Evolutionary conservation across 1,140 invertebrate species (phyloP), one percentile per base, ranked within the genome.

Genomic region (Galleria mellonella): DNA sequence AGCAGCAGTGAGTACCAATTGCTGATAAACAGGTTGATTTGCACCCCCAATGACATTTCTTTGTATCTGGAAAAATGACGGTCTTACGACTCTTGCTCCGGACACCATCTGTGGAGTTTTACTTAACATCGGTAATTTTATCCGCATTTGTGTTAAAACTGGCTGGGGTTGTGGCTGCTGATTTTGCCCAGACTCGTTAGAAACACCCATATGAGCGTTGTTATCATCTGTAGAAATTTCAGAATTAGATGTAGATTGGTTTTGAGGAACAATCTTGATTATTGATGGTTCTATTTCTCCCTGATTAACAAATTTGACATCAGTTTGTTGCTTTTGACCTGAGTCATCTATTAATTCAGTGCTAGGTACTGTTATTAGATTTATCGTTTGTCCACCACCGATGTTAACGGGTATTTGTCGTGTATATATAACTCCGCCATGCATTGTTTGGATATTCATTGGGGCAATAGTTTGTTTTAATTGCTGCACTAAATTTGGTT

Each of bases 401-500:
- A 87, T 82, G 47, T 87, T 87, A 0, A 89, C 87, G 2, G 88
- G 88, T 59, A 90, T 87, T 75, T 90, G 89, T 13, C 88, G 71
- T 1, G 88, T 89, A 60, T 89, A 90, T 43, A 90, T 90, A 4
- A 90, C 89, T 32, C 89, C 88, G n/a, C 89, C 88, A 38, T 89
- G 88, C 68, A 90, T 88, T 9, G 88, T 88, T 67, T 89, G 88
- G 29, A 89, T 75, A 40, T 86, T 87, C 72, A 87, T 81, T 5
- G 86, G 86, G 15, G 71, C 61, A 9, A 86, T 77, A 2, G 73
- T 75, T 47, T 85, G 82, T 52, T 87, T 87, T 11, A 87, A 57
- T 65, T 87, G 86, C 47, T 81, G 78, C 1, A 83, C 71, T 27
- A 83, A 51, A 47, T 72, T 85, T 28, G 70, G 44, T 47, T 79